These are phyloP conservation scores for Rhynchopsitta pachyrhyncha DNA, from an alignment of 2,113 vertebrate species.

Conservation along the genomic window DNA sequence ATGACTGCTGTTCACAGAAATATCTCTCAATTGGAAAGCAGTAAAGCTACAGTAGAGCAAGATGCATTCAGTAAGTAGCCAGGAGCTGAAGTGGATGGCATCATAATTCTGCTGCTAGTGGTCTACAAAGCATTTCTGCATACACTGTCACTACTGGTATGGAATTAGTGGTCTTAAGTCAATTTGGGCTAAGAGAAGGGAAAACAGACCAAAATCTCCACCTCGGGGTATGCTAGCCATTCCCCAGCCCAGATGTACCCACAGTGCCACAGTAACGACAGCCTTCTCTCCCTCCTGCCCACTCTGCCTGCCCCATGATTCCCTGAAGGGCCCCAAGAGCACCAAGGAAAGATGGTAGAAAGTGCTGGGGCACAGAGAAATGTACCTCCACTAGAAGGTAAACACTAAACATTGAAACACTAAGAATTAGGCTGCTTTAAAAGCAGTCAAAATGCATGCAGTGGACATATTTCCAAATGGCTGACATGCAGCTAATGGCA, in stretches of 20 bases:
- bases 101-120: not conserved
- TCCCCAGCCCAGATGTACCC: no score
- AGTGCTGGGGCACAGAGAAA: not conserved
- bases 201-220: not conserved
- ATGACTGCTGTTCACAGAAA: not conserved
- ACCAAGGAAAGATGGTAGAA: not conserved
- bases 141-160: not conserved
- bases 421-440: not conserved
- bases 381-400: not conserved
- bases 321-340: not conserved
- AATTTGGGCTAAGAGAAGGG: not conserved
- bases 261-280: not conserved
- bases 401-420: not conserved
- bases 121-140: not conserved
- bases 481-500: not conserved
- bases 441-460: fast-evolving
- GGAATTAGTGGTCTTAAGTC: not conserved
- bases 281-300: not conserved
- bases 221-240: fast-evolving
- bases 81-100: not conserved
- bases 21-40: not conserved
- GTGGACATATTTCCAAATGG: not conserved
- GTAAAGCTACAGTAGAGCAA: not conserved
- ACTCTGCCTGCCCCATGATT: not conserved
- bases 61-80: not conserved